Percentiles rank a stretch among this genome's conserved stretches.
phyloP scores from a whole-genome alignment of 2,797 vertebrate species.

The Loriculus beryllinus region DNA sequence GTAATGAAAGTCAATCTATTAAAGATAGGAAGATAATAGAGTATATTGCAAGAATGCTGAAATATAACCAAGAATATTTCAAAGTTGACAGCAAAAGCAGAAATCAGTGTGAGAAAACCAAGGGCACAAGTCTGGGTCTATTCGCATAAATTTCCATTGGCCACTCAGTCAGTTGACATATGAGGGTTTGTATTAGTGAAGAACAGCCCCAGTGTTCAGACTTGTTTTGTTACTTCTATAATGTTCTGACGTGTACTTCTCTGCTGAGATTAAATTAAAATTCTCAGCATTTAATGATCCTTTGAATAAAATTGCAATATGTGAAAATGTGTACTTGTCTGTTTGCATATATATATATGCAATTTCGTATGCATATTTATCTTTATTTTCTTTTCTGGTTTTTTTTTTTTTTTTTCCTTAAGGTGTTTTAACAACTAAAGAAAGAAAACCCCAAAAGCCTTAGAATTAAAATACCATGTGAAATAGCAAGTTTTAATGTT shows the following conservation, averaged over 20 bases:
- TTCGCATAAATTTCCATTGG: not conserved
- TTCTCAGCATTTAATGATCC: not conserved
- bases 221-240: slow-evolving; percentile 26
- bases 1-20: not conserved
- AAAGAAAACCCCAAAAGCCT: not conserved
- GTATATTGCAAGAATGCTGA: not conserved
- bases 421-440: not conserved
- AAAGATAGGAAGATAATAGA: slow-evolving; percentile 16
- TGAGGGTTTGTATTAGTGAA: not conserved
- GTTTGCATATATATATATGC: not conserved
- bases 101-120: not conserved
- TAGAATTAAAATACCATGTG: not conserved
- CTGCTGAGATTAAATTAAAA: not conserved
- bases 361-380: not conserved
- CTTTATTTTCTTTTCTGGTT: not conserved
- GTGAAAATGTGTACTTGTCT: not conserved
- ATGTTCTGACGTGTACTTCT: not conserved
- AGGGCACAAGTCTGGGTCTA: not conserved
- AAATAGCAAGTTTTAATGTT: not conserved
- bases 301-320: not conserved
- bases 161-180: not conserved
- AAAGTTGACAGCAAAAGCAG: not conserved
- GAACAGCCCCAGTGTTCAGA: not conserved
- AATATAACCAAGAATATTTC: not conserved
- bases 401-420: not conserved